Evolutionary conservation across 2,888 invertebrate species (phyloP), one percentile per base, ranked within the genome.

Genomic region (Caenorhabditis sp.): DNA sequence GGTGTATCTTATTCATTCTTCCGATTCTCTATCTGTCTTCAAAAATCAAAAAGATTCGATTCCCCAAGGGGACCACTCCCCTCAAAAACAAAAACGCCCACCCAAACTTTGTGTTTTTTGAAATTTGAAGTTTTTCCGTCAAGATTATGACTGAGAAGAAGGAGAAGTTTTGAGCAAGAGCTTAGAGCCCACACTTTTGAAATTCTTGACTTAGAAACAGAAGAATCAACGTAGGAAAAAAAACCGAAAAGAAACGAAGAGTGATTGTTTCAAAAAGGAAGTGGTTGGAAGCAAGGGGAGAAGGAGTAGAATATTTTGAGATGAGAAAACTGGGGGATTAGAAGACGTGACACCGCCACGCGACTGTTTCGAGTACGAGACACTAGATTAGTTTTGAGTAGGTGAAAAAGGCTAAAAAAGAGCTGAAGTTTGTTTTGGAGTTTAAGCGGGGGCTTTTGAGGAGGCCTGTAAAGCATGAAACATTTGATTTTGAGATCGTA

Each of bases 101-200:
- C 63, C 28, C 44, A 63, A 26, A 35, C 35, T 58, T 16, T 58
- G n/a, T 49, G 64, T 64, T 64, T 64, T 69, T 38, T 69, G 44
- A 54, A 56, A 69, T 51, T 54, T 35, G 41, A 70, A 56, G 41
- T n/a, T 38, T 19, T 35, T 22, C 26, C 41, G 56, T 47, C 58
- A 58, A 70, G 70, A 70, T 70, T 70, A 70, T 70, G 70, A 70
- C 68, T 56, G 14, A 44, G 14, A 22, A 44, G 64, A 47, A 64
- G 26, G 47, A 41, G 22, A 63, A 24, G 59, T 31, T 24, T 26
- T 4, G 54, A 26, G 54, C 19, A 54, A 24, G 54, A 26, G 54
- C 54, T 54, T 54, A 54, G 54, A 26, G 10, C 4, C 47, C 26
- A 51, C 19, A n/a, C n/a, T 68, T 38, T 38, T 54, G 22, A 24